phyloP scores from a whole-genome alignment of 2,888 invertebrate genomes.

The Sinodicranocentrus sp. region DNA sequence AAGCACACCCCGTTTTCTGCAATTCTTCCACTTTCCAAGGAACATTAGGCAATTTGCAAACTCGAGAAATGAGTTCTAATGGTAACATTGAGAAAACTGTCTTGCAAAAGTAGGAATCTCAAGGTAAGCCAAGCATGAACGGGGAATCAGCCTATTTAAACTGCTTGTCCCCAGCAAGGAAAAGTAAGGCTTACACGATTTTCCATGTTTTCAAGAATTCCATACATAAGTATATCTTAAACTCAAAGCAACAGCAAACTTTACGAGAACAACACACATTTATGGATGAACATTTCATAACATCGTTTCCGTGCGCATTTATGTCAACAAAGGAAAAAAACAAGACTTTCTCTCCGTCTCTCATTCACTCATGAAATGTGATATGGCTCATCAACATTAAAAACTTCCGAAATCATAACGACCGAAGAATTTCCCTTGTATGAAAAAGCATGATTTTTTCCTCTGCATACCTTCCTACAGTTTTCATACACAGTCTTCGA shows the following conservation, averaged over 20 bases:
- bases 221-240: background rate
- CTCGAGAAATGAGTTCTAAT: slow-evolving; percentile 28
- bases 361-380: background rate
- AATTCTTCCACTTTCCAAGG: slow-evolving; percentile 32
- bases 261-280: too few species aligned
- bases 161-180: too few species aligned
- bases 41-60: slow-evolving; percentile 31
- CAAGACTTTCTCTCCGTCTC: background rate
- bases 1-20: too few species aligned
- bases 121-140: slow-evolving; percentile 4
- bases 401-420: background rate
- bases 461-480: background rate
- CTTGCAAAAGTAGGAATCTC: slow-evolving; percentile 3
- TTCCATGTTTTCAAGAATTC: background rate
- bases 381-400: slow-evolving; percentile 3
- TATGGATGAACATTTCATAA: background rate
- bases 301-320: background rate
- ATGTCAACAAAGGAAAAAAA: background rate
- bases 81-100: slow-evolving; percentile 12
- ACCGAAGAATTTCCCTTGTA: too few species aligned
- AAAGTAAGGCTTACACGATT: background rate
- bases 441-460: background rate
- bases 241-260: background rate
- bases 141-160: too few species aligned
- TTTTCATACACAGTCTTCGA: background rate